These are phyloP conservation scores for Andrena minutula DNA, from an alignment of 2,888 invertebrate species.

Conservation along the genomic window DNA sequence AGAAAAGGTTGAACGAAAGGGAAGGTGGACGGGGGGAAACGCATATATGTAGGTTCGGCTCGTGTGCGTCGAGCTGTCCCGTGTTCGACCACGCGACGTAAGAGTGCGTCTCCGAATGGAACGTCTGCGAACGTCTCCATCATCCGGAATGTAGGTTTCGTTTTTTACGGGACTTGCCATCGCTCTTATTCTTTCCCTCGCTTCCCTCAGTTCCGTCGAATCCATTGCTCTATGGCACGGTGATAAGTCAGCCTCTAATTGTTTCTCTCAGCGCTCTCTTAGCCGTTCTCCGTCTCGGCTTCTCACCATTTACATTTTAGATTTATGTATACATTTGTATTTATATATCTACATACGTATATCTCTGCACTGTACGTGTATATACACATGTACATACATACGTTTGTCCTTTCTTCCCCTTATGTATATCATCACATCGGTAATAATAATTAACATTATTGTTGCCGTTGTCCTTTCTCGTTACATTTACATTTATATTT, in stretches of 20 bases:
- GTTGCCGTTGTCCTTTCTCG: slow-evolving; percentile 69
- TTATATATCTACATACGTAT: slow-evolving; percentile 70
- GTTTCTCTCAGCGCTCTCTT: slow-evolving; percentile 13
- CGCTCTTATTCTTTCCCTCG: neutral
- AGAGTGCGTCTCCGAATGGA: slow-evolving; percentile 65
- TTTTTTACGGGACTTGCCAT: neutral
- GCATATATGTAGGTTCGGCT: neutral
- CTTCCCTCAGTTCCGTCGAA: slow-evolving; percentile 8
- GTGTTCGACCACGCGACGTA: slow-evolving; percentile 47
- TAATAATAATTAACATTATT: slow-evolving; percentile 75
- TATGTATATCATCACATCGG: slow-evolving; percentile 52
- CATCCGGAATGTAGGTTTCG: neutral
- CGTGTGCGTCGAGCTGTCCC: slow-evolving; percentile 35
- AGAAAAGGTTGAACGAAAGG: slow-evolving; percentile 33
- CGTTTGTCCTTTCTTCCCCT: slow-evolving; percentile 45
- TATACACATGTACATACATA: slow-evolving; percentile 61
- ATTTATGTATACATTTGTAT: slow-evolving; percentile 61
- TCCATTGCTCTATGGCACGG: slow-evolving; percentile 22
- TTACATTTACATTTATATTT: slow-evolving; percentile 55
- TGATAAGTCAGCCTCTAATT: slow-evolving; percentile 10
- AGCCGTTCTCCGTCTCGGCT: slow-evolving; percentile 33
- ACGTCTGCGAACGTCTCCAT: slow-evolving; percentile 43
- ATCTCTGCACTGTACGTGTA: slow-evolving; percentile 59
- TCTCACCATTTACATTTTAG: slow-evolving; percentile 47
- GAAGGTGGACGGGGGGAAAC: slow-evolving; percentile 7